A percentile compares a stretch with the other conserved stretches of the same genome.
These are phyloP conservation scores for Eptatretus atami DNA, from an alignment of 2,797 vertebrate species.

Conservation along the genomic window DNA sequence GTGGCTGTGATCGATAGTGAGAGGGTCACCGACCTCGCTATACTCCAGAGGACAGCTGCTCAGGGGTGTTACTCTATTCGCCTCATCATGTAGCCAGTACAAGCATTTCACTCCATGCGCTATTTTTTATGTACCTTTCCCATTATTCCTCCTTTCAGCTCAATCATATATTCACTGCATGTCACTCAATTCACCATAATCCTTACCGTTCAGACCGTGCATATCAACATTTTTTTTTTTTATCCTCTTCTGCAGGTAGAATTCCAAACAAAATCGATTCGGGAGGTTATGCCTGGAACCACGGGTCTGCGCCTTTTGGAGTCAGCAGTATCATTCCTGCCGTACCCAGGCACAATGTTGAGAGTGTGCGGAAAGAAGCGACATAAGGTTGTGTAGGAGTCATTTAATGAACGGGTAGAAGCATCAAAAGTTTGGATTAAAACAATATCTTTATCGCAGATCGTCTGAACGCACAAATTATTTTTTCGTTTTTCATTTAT, in stretches of 20 bases:
- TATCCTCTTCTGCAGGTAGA: constrained; percentile 26
- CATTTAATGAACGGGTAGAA: no score
- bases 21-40: constrained; percentile 53
- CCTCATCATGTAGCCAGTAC: constrained; percentile 19
- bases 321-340: constrained; percentile 60
- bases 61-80: constrained; percentile 42
- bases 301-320: constrained; percentile 75
- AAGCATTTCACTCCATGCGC: constrained; percentile 23
- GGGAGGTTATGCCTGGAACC: constrained; percentile 38
- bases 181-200: constrained; percentile 8
- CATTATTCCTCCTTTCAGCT: constrained; percentile 7
- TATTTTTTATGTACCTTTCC: constrained; percentile 7
- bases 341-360: constrained; percentile 56
- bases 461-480: no score
- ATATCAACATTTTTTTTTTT: background rate
- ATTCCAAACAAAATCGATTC: constrained; percentile 38
- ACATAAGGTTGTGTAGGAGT: background rate
- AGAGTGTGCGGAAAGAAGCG: constrained; percentile 25
- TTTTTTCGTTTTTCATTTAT: no score
- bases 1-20: constrained; percentile 62
- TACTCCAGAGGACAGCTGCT: constrained; percentile 72
- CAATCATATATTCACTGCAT: constrained; percentile 24
- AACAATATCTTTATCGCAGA: no score
- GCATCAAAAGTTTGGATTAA: no score
- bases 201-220: background rate